Base-by-base conservation (phyloP, 2,888 invertebrate genomes). In the Agapetus fuscipes region DNA sequence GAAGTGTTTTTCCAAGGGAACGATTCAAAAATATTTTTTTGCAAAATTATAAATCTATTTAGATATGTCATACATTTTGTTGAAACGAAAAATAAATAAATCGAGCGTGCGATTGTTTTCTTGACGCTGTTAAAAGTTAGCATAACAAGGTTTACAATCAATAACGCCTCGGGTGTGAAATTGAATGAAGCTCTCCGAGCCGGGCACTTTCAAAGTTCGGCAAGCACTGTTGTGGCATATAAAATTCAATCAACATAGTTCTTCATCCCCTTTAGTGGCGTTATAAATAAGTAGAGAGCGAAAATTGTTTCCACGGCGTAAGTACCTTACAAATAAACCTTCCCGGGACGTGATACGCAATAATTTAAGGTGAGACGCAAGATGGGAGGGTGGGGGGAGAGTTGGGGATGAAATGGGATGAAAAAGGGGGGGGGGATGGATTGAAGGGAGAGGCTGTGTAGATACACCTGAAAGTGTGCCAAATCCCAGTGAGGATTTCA, bases 241-340 rank as follows among this genome's bases (percentile, higher is more conserved):
- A 39, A 43, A 43, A 43, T 43, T 43, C 39, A 43, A 43, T 39
- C 39, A 43, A 39, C 43, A 43, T 39, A 39, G 39, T 39, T 43
- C 39, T 43, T 39, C 34, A 39, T 43, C 39, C 43, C 42, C 41
- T 28, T 43, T 39, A 43, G 39, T 39, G 39, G 39, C 43, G 37
- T 39, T 43, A 43, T 43, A 43, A 43, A 43, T 32, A 43, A 43
- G 43, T 43, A 39, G 39, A 39, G 43, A 37, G 43, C 34, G 43
- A 37, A 43, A 39, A 43, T 43, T 43, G 43, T 39, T 39, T 43
- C 7, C 15, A 10, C 38, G 42, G 42, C 34, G 38, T 42, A 42
- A 38, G 42, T 34, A 42, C 39, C 38, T 38, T 43, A 38, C 43
- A 43, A 35, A 38, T 43, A 39, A 43, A 38, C 39, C 38, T 25